Evolutionary conservation across 2,113 vertebrate species (phyloP), one percentile per base, ranked within the genome.

Genomic region (Drymodes brunneopygia): DNA sequence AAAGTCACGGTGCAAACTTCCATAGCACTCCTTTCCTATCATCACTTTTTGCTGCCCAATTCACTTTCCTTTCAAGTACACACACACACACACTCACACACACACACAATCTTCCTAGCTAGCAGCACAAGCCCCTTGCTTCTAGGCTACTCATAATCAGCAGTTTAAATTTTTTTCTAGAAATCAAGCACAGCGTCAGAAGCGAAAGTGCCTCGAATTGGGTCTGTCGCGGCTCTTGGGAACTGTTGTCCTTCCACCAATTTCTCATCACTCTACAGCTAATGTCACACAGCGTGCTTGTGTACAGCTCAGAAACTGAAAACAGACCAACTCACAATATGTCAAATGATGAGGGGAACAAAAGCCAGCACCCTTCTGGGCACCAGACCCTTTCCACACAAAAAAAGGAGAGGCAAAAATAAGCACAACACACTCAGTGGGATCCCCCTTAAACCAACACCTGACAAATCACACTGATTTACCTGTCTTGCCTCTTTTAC

Each of bases 401-500:
- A 27, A 75, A 78, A 58, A 61, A 42, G 4, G 15, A 70, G 71
- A 70, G 29, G 44, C 58, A 73, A 40, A 93, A 40, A 50, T 16
- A 65, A 85, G 15, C 58, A 28, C 19, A 54, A 28, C 75, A 60
- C 1, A 0, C 22, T 7, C 40, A 42, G 33, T 4, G 58, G 20
- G 13, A 96, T 88, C 77, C 48, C 53, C 77, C 48, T 83, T 82
- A 81, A 74, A 64, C 18, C 69, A 72, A 22, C 8, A 56, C n/a
- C 33, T 0, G 0, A 50, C 54, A 95, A 67, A 75, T 57, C 61
- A 21, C 73, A 72, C 73, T n/a, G 11, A 67, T 94, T 81, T 87
- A 65, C 58, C 78, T 86, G 83, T 60, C 94, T 86, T 62, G 24
- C 81, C 50, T 77, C 42, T 80, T 96, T 91, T 79, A 51, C 71